Conservation (phyloP, 2,113 vertebrate genomes). For the Scophthalmus maximus region DNA sequence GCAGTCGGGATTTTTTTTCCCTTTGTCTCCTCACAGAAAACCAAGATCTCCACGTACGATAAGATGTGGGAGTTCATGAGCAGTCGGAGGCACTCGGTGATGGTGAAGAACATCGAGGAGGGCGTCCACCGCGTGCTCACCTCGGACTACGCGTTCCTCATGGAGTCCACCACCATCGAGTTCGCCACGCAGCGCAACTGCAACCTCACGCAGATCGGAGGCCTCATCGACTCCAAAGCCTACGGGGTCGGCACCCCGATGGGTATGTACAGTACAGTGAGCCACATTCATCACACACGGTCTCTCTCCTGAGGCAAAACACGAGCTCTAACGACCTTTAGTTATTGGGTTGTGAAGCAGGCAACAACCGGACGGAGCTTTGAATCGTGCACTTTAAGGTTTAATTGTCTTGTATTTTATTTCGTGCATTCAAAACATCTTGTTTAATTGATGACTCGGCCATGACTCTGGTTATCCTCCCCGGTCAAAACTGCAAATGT, state of each 20-base stretch:
- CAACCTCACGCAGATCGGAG: slow-evolving; percentile 98
- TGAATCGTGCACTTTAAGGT: background rate
- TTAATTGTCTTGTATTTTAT: background rate
- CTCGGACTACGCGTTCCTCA: slow-evolving; percentile 97
- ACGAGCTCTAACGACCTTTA: too few species aligned
- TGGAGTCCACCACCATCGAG: slow-evolving; percentile 98
- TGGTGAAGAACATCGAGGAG: slow-evolving; percentile 97
- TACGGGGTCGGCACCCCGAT: slow-evolving; percentile 98
- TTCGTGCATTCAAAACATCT: background rate
- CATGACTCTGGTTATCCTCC: background rate
- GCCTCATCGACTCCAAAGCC: slow-evolving; percentile 97
- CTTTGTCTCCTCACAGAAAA: slow-evolving; percentile 88
- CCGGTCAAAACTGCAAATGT: background rate
- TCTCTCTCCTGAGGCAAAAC: background rate
- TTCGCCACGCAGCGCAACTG: slow-evolving; percentile 97
- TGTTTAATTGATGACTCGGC: background rate
- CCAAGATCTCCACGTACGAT: slow-evolving; percentile 98
- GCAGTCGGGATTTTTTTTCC: background rate
- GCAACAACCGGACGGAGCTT: too few species aligned
- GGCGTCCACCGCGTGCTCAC: slow-evolving; percentile 96
- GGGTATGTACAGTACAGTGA: too few species aligned
- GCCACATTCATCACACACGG: background rate
- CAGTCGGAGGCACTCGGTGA: slow-evolving; percentile 94
- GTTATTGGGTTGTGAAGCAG: too few species aligned
- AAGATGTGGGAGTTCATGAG: slow-evolving; percentile 99